Conservation (phyloP, 2,797 vertebrate genomes). For the Neosilurus mollespiculum region DNA sequence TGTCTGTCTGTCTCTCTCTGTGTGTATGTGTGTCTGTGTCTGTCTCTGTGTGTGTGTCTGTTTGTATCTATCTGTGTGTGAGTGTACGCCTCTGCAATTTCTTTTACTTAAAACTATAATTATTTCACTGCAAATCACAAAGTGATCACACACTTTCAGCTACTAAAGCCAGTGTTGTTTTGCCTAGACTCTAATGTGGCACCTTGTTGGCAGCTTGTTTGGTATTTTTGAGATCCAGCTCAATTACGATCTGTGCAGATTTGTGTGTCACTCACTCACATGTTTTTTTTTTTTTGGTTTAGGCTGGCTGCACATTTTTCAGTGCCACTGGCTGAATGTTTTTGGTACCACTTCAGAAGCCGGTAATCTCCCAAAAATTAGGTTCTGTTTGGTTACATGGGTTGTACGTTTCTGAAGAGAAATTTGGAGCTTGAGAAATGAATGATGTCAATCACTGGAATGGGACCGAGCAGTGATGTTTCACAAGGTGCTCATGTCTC, state of each 20-base stretch:
- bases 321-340: conserved; percentile 5
- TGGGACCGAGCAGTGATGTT: neutral
- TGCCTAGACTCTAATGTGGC: neutral
- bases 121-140: neutral
- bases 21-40: neutral
- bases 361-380: conserved; percentile 5
- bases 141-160: neutral
- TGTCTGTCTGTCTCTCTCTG: neutral
- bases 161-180: conserved; percentile 2
- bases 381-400: conserved; percentile 4
- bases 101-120: neutral
- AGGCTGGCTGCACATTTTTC: neutral
- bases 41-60: neutral
- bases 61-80: neutral
- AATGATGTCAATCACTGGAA: neutral
- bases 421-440: neutral
- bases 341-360: neutral
- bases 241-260: conserved; percentile 24
- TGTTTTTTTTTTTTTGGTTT: conserved; percentile 24
- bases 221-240: conserved; percentile 21
- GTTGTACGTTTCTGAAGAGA: neutral
- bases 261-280: neutral
- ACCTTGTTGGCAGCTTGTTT: conserved; percentile 20
- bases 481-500: neutral
- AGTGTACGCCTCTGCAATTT: neutral